These are phyloP conservation scores for Pteruthius melanotis DNA, from an alignment of 2,113 vertebrate species.

Conservation along the genomic window DNA sequence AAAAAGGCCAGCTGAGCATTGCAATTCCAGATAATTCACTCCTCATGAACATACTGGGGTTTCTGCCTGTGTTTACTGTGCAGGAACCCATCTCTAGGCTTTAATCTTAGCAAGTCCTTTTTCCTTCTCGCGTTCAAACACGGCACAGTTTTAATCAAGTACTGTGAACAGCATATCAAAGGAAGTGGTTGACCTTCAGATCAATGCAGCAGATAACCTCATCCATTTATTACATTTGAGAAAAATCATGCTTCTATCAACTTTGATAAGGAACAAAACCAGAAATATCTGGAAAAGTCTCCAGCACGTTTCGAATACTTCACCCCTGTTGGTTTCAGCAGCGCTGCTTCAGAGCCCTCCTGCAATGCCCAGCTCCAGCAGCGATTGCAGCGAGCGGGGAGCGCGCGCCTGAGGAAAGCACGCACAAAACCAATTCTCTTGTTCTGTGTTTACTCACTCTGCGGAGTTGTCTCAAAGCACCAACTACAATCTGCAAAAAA, in stretches of 20 bases:
- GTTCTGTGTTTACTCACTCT: conserved; percentile 53
- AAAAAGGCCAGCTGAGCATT: not conserved
- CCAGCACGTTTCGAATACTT: not conserved
- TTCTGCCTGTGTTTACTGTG: not conserved
- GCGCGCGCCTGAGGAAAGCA: not conserved
- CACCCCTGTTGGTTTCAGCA: not conserved
- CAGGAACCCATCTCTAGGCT: not conserved
- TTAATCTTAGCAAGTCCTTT: not conserved
- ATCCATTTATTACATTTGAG: conserved; percentile 20
- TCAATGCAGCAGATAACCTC: conserved; percentile 32
- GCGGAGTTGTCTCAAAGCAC: not conserved
- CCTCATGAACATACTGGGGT: not conserved
- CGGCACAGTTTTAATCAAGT: not conserved
- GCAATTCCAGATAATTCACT: not conserved
- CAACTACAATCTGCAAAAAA: conserved; percentile 50
- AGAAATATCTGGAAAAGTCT: conserved; percentile 4
- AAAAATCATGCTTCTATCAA: not conserved
- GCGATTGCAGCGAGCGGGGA: not conserved
- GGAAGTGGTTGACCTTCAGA: conserved; percentile 42
- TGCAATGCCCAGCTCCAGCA: conserved; percentile 28
- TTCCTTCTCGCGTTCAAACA: not conserved
- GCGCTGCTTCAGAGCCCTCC: not conserved
- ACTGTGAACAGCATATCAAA: conserved; percentile 20
- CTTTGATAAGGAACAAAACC: conserved; percentile 7
- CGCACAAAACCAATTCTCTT: conserved; percentile 53